These are phyloP conservation scores for Drosophila subquinaria DNA, from an alignment of 2,888 invertebrate genomes.

Conservation along the genomic window DNA sequence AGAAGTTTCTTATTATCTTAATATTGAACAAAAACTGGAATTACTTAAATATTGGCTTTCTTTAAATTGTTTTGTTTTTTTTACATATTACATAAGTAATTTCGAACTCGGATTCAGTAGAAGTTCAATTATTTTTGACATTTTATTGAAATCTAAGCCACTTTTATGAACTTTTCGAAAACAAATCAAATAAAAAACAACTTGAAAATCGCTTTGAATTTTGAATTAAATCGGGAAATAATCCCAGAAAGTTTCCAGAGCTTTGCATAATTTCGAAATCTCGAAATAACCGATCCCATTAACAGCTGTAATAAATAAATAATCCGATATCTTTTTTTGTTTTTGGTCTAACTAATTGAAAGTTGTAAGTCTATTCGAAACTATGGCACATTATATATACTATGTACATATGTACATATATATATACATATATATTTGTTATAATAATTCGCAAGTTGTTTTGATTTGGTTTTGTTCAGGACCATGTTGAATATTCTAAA, in stretches of 20 bases:
- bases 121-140: no score
- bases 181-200: no score
- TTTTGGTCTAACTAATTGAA: conserved; percentile 1
- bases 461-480: neutral
- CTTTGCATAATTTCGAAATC: no score
- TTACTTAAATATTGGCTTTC: neutral
- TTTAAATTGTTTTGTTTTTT: no score
- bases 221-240: no score
- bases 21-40: neutral
- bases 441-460: neutral
- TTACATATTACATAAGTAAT: no score
- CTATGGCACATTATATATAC: conserved; percentile 26
- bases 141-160: neutral
- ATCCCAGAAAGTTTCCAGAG: no score
- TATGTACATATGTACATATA: conserved; percentile 2
- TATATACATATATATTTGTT: neutral
- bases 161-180: neutral
- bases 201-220: no score
- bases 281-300: neutral
- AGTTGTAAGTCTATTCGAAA: conserved; percentile 15
- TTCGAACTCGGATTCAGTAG: no score
- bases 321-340: neutral
- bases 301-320: neutral
- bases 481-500: neutral
- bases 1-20: neutral